Percentiles rank a stretch among this genome's conserved stretches.
Evolutionary conservation across 2,797 vertebrate species (phyloP).

Genomic region (Sebastes reedi): DNA sequence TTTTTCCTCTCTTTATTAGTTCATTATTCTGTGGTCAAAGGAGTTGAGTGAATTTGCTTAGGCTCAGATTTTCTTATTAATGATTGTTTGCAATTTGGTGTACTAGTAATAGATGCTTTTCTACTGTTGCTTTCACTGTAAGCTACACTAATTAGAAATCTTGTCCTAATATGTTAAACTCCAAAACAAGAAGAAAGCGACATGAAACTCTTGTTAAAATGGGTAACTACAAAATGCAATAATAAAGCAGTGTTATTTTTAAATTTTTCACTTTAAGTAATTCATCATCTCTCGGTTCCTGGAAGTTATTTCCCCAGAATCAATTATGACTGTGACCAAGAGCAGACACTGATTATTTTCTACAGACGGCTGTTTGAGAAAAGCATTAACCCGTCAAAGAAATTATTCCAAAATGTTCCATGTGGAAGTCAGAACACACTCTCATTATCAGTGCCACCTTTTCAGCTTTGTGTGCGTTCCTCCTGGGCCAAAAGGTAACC

Average conservation of each 20-base stretch:
- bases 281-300: background rate
- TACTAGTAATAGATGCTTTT: background rate
- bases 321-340: background rate
- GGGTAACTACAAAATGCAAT: background rate
- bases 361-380: constrained; percentile 4
- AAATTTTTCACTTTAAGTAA: background rate
- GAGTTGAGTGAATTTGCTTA: background rate
- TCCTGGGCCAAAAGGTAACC: constrained; percentile 24
- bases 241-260: background rate
- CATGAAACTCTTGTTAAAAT: background rate
- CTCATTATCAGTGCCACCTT: constrained; percentile 35
- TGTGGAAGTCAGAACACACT: background rate
- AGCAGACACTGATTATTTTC: constrained; percentile 2
- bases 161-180: background rate
- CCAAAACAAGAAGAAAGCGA: background rate
- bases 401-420: constrained; percentile 32
- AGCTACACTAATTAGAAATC: background rate
- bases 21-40: background rate
- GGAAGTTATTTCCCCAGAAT: background rate
- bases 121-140: background rate
- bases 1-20: background rate
- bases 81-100: background rate
- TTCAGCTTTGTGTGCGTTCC: background rate
- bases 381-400: constrained; percentile 37
- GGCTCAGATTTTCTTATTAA: background rate